Percentiles rank a stretch among this genome's conserved stretches.
phyloP scores from a whole-genome alignment of 2,888 invertebrate genomes.

The Prosopocoilus inquinatus region DNA sequence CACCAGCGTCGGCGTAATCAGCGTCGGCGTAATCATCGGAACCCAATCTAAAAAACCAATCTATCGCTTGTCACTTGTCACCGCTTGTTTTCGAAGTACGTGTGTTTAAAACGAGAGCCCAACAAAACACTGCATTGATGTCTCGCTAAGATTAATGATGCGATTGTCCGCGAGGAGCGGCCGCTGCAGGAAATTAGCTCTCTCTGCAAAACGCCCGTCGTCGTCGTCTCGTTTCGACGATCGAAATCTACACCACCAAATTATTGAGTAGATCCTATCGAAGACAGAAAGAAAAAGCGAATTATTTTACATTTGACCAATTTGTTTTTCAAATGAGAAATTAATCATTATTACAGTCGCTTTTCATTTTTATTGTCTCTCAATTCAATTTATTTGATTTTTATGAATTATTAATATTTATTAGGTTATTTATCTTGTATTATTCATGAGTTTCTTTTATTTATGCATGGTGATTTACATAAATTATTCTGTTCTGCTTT shows the following conservation, averaged over 20 bases:
- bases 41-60: constrained; percentile 47
- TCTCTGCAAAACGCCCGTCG: constrained; percentile 29
- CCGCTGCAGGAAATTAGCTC: constrained; percentile 41
- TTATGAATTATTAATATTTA: too few species aligned
- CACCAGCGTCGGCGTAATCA: constrained; percentile 20
- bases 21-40: constrained; percentile 33
- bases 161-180: constrained; percentile 41
- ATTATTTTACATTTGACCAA: too few species aligned
- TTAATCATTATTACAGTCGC: too few species aligned
- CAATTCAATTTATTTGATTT: too few species aligned
- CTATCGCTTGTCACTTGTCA: constrained; percentile 49
- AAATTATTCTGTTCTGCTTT: too few species aligned
- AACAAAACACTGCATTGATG: constrained; percentile 46
- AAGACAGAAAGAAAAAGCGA: not conserved
- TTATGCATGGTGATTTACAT: too few species aligned
- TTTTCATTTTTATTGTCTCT: too few species aligned
- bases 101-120: constrained; percentile 40
- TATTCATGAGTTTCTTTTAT: too few species aligned
- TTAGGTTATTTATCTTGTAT: too few species aligned
- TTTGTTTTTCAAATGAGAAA: too few species aligned
- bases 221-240: constrained; percentile 24
- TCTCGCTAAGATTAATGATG: constrained; percentile 47
- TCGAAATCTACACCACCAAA: constrained; percentile 20
- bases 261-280: constrained; percentile 1
- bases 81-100: constrained; percentile 43